Conservation (phyloP, 2,888 invertebrate species). For the Nomada lathburiana region DNA sequence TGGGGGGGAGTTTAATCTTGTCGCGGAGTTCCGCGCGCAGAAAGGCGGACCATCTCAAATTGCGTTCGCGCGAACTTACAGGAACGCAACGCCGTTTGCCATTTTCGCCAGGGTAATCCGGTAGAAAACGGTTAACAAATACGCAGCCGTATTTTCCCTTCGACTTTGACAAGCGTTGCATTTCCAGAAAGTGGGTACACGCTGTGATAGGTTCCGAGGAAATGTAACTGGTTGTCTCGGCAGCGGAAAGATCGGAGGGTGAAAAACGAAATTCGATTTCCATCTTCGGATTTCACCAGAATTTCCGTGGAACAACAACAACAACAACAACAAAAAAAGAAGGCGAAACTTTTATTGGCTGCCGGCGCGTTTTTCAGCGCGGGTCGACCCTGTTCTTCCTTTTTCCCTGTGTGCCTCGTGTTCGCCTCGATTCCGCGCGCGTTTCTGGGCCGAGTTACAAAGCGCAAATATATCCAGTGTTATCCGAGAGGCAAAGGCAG, state of each 20-base stretch:
- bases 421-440: constrained; percentile 4
- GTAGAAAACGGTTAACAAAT: constrained; percentile 4
- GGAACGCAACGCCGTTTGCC: constrained; percentile 32
- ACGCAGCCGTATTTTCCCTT: neutral
- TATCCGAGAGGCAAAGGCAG: constrained; percentile 31
- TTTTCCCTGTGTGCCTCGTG: neutral
- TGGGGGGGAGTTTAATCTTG: constrained; percentile 37
- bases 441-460: constrained; percentile 26
- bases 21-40: neutral
- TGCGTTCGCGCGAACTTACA: constrained; percentile 34
- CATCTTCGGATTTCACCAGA: neutral
- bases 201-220: neutral
- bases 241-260: neutral
- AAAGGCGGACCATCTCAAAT: constrained; percentile 32
- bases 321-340: neutral
- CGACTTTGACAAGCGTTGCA: neutral
- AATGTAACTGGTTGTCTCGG: neutral
- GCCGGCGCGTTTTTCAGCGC: neutral
- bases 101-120: constrained; percentile 52
- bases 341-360: neutral
- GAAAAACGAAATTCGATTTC: neutral
- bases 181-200: neutral
- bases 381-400: neutral
- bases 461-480: constrained; percentile 25
- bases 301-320: neutral